Conservation (phyloP, 2,888 invertebrate species). For the Isoperla grammatica region DNA sequence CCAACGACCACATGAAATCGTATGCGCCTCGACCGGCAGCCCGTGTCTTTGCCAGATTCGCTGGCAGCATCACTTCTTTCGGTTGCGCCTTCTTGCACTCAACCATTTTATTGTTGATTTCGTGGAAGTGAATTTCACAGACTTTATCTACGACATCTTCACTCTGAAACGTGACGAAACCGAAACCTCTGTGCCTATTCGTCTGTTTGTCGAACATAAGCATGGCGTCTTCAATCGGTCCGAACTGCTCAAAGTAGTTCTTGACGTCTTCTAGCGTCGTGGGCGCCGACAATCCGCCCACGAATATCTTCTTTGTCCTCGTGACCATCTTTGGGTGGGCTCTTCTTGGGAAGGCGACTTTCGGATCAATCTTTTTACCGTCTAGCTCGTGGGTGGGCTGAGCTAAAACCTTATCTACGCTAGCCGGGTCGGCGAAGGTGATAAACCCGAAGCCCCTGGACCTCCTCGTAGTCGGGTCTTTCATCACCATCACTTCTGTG, state of each 20-base stretch:
- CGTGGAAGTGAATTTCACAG: conserved; percentile 99
- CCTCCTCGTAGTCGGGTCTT: too few species aligned
- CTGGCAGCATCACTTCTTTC: conserved; percentile 99
- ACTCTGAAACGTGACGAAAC: conserved; percentile 99
- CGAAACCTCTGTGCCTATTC: conserved; percentile 99
- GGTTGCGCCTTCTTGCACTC: conserved; percentile 99
- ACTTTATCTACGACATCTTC: conserved; percentile 99
- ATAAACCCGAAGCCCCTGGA: too few species aligned
- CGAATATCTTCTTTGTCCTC: conserved; percentile 99
- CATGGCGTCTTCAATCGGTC: conserved; percentile 99
- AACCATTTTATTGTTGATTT: conserved; percentile 99
- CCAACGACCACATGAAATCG: conserved; percentile 99
- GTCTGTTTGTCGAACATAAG: conserved; percentile 99
- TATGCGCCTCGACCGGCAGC: conserved; percentile 93
- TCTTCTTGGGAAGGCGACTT: conserved; percentile 99
- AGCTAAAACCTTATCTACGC: conserved; percentile 98
- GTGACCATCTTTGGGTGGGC: conserved; percentile 99
- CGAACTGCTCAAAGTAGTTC: conserved; percentile 99
- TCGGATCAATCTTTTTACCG: conserved; percentile 99
- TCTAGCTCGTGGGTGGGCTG: conserved; percentile 98
- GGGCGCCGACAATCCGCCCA: conserved; percentile 98
- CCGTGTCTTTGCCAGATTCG: conserved; percentile 91
- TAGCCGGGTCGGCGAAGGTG: too few species aligned
- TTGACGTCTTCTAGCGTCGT: conserved; percentile 99
- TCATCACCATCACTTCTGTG: too few species aligned